Evolutionary conservation across 2,888 invertebrate genomes (phyloP).

Genomic region (Venusia cambrica): DNA sequence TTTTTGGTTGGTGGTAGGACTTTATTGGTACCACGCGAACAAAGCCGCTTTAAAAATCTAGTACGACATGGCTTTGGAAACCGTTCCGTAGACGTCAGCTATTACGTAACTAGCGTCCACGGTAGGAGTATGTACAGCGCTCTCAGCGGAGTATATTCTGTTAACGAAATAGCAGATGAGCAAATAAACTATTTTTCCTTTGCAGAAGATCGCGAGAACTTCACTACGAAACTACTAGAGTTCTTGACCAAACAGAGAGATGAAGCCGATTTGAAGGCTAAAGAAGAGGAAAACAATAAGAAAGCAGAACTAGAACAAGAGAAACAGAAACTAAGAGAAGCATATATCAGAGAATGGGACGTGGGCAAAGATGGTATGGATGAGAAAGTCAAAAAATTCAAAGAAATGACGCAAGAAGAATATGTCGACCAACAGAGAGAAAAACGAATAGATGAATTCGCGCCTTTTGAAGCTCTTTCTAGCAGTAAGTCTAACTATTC

Average conservation of each 20-base stretch:
- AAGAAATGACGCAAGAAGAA: constrained; percentile 87
- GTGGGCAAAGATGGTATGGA: constrained; percentile 84
- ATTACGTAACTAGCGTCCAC: too few species aligned
- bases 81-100: too few species aligned
- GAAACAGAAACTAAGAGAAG: constrained; percentile 72
- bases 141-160: too few species aligned
- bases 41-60: too few species aligned
- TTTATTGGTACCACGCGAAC: too few species aligned
- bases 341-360: constrained; percentile 86
- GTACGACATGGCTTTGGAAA: too few species aligned
- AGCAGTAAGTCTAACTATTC: constrained; percentile 38
- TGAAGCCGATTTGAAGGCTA: constrained; percentile 68
- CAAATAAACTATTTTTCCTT: too few species aligned
- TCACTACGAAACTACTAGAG: constrained; percentile 61
- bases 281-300: constrained; percentile 57
- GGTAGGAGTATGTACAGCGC: too few species aligned
- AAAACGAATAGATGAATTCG: constrained; percentile 89
- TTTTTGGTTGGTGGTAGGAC: too few species aligned
- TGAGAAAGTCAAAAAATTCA: constrained; percentile 64
- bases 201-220: constrained; percentile 66
- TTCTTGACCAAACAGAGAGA: constrained; percentile 72
- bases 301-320: constrained; percentile 71
- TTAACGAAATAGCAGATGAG: too few species aligned
- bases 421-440: constrained; percentile 88
- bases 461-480: constrained; percentile 78